Conservation (phyloP, 1,140 invertebrate species). For the Bombus confusus region DNA sequence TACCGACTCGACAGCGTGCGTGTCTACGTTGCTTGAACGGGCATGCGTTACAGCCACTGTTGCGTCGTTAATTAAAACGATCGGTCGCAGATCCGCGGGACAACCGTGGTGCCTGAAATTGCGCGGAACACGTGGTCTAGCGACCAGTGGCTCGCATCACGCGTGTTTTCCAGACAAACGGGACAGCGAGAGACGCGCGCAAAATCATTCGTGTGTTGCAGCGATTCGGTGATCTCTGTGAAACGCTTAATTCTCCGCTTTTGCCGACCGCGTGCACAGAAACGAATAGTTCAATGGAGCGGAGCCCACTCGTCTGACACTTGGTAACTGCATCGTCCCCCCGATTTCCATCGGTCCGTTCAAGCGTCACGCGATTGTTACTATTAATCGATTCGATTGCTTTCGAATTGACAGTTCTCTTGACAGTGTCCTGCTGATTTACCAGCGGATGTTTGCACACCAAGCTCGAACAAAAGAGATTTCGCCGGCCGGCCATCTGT, state of each 20-base stretch:
- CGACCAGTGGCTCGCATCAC: neutral
- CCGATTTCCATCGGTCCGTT: conserved; percentile 35
- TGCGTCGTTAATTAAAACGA: conserved; percentile 64
- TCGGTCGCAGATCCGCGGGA: conserved; percentile 52
- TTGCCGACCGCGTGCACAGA: neutral
- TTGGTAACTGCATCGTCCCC: conserved; percentile 7
- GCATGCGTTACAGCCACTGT: conserved; percentile 32
- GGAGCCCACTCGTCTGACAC: conserved; percentile 36
- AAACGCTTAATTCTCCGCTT: conserved; percentile 52
- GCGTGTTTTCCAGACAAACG: conserved; percentile 31
- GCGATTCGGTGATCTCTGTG: conserved; percentile 52
- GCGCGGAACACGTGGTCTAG: conserved; percentile 2
- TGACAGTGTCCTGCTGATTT: conserved; percentile 48
- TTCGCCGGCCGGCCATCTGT: neutral
- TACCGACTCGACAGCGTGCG: conserved; percentile 23
- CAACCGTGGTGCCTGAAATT: conserved; percentile 11
- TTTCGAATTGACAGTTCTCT: conserved; percentile 50
- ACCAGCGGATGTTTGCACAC: conserved; percentile 40
- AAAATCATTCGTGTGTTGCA: neutral
- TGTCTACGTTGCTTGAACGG: conserved; percentile 16
- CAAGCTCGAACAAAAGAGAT: conserved; percentile 29
- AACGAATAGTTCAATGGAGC: conserved; percentile 33
- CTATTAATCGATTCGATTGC: conserved; percentile 53
- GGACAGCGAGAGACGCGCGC: neutral
- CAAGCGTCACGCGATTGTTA: conserved; percentile 33